A percentile compares a stretch with the other conserved stretches of the same genome.
These are phyloP conservation scores for Druon quercuslanigerum DNA, from an alignment of 1,140 invertebrate species.

Conservation along the genomic window DNA sequence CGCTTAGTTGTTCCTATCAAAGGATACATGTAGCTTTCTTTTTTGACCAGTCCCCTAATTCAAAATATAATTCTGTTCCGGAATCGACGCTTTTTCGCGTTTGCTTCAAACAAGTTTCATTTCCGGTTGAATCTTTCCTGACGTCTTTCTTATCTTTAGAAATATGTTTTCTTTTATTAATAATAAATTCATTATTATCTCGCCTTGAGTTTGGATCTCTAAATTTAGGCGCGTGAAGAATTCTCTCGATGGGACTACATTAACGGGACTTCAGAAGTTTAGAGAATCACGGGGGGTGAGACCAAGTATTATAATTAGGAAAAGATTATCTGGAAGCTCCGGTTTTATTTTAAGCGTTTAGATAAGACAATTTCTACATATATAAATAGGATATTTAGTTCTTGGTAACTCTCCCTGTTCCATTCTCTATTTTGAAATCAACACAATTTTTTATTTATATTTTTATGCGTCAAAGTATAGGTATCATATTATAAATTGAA, in stretches of 20 bases:
- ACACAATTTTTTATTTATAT: too few relatives aligned
- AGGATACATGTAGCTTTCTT: too few relatives aligned
- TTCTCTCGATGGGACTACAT: background rate
- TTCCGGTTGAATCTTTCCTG: background rate
- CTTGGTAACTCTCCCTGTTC: background rate
- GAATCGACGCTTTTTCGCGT: background rate
- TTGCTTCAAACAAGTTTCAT: background rate
- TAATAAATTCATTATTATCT: too few relatives aligned
- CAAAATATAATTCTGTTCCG: too few relatives aligned
- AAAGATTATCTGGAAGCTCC: background rate
- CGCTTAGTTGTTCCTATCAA: too few relatives aligned
- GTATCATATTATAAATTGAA: too few relatives aligned
- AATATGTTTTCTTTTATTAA: too few relatives aligned
- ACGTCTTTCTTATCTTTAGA: background rate
- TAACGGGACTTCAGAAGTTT: conserved; percentile 1
- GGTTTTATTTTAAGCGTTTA: conserved; percentile 10
- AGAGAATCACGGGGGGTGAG: background rate
- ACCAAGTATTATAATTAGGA: conserved; percentile 3
- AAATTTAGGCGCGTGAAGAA: background rate
- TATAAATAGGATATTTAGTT: conserved; percentile 15
- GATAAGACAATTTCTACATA: conserved; percentile 12
- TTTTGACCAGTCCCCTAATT: too few relatives aligned
- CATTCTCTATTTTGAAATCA: background rate
- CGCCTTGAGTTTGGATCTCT: too few relatives aligned
- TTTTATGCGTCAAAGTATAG: too few relatives aligned